These are phyloP conservation scores for Entelurus aequoreus DNA, from an alignment of 2,113 vertebrate species.

Conservation along the genomic window DNA sequence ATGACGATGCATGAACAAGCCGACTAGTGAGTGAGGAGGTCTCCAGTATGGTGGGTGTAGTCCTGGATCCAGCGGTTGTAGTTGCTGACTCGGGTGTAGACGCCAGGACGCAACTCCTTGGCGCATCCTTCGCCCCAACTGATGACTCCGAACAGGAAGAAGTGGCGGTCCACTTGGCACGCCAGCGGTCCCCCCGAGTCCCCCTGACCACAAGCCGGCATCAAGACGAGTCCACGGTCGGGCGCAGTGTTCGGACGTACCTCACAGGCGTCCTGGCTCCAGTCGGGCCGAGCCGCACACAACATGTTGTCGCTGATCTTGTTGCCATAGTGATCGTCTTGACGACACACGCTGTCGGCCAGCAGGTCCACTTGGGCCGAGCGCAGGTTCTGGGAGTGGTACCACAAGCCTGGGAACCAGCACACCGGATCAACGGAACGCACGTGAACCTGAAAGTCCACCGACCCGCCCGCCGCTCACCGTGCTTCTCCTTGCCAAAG, in stretches of 20 bases:
- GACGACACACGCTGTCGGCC: conserved; percentile 68
- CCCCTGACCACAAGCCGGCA: conserved; percentile 41
- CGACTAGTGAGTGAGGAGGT: no score
- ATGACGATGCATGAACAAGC: neutral
- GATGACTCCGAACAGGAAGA: conserved; percentile 68
- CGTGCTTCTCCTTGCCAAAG: conserved; percentile 76
- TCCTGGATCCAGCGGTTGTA: conserved; percentile 66
- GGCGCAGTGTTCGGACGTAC: conserved; percentile 50
- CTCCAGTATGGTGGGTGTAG: conserved; percentile 29
- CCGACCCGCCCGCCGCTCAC: conserved; percentile 62
- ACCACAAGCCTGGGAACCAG: conserved; percentile 45
- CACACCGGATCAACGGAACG: neutral
- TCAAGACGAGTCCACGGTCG: accelerated
- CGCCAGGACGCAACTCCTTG: conserved; percentile 48
- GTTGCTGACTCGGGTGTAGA: conserved; percentile 66
- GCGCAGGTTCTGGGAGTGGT: conserved; percentile 75
- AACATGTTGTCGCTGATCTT: conserved; percentile 83
- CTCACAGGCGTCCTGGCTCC: conserved; percentile 83
- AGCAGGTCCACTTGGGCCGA: conserved; percentile 76
- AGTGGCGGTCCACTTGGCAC: conserved; percentile 29
- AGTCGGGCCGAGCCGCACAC: conserved; percentile 78
- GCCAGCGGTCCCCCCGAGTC: conserved; percentile 70
- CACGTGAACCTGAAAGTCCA: neutral
- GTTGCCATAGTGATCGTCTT: conserved; percentile 67
- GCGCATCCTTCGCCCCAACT: conserved; percentile 73